Evolutionary conservation across 2,113 vertebrate genomes (phyloP).

Genomic region (Menidia beryllina): DNA sequence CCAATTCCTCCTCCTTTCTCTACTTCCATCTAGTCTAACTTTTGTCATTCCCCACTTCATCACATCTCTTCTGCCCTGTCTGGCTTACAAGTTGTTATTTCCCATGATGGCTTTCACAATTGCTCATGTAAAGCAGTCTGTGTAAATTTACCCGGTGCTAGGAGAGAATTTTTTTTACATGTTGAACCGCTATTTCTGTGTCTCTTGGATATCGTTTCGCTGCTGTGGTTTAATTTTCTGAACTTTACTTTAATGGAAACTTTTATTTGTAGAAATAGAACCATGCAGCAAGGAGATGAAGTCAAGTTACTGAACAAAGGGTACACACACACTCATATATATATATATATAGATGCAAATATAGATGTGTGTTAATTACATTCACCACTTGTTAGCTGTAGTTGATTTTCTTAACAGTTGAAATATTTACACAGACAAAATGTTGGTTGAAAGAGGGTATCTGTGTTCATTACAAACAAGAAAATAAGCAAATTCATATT

Average conservation of each 20-base stretch:
- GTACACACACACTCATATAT: too few relatives aligned
- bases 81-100: constrained; percentile 16
- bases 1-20: too few relatives aligned
- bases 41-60: neutral
- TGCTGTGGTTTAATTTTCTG: neutral
- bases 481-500: neutral
- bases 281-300: neutral
- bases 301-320: neutral
- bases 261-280: neutral
- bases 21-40: neutral
- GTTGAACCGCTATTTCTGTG: neutral
- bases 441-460: neutral
- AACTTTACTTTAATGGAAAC: too few relatives aligned
- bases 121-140: neutral
- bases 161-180: neutral
- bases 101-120: neutral
- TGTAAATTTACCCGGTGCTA: neutral
- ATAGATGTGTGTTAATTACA: too few relatives aligned
- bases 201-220: neutral
- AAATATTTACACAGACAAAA: neutral
- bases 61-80: neutral
- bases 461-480: neutral
- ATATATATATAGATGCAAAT: too few relatives aligned
- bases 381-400: neutral
- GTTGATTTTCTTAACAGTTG: neutral